Percentiles rank a stretch among this genome's conserved stretches.
These are phyloP conservation scores for Magallana gigas DNA, from an alignment of 1,140 invertebrate species.

Conservation along the genomic window DNA sequence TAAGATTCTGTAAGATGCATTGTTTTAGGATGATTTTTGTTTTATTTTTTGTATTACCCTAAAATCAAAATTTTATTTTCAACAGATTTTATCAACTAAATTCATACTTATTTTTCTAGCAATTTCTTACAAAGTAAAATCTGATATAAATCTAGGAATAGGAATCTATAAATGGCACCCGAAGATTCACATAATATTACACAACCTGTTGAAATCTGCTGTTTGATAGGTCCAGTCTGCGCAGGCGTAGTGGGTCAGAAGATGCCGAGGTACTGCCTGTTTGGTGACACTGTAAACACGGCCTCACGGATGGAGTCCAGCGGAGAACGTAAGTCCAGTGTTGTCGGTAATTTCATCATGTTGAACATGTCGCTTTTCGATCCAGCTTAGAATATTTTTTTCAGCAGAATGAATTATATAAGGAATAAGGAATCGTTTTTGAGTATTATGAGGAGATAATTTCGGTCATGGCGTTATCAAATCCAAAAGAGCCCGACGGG, in stretches of 20 bases:
- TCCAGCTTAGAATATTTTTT: background rate
- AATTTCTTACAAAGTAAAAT: too few species aligned
- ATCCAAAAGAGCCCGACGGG: too few species aligned
- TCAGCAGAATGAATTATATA: background rate
- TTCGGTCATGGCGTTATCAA: too few species aligned
- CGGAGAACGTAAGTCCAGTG: background rate
- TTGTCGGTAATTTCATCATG: background rate
- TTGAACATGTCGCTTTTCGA: background rate
- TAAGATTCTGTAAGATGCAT: too few species aligned
- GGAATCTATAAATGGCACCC: too few species aligned
- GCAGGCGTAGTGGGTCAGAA: background rate
- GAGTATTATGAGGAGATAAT: background rate
- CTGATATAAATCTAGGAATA: too few species aligned
- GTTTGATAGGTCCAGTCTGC: background rate
- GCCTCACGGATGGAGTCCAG: background rate
- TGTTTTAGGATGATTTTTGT: too few species aligned
- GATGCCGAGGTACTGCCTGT: background rate
- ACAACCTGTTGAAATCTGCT: too few species aligned
- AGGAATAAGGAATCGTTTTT: background rate
- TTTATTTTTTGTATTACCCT: too few species aligned
- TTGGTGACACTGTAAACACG: background rate
- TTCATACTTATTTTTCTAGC: constrained; percentile 80
- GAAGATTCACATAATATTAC: too few species aligned
- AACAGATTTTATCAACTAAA: constrained; percentile 70
- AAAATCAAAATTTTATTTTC: constrained; percentile 77